phyloP scores from a whole-genome alignment of 2,888 invertebrate species.

The Xestia xanthographa region DNA sequence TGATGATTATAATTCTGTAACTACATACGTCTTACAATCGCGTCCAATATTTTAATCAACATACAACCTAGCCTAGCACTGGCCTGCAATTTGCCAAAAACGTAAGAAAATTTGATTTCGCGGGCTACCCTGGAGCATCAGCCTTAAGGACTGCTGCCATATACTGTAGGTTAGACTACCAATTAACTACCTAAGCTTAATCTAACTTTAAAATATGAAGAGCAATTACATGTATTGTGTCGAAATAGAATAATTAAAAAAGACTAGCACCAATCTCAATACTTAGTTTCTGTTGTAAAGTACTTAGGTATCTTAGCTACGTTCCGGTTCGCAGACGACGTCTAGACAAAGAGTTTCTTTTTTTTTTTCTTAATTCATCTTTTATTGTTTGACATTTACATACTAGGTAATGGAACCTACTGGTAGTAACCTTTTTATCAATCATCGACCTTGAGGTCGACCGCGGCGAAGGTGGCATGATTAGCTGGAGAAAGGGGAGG shows the following conservation, averaged over 20 bases:
- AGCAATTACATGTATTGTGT: neutral
- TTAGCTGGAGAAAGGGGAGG: neutral
- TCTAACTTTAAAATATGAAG: neutral
- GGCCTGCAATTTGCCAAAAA: too few species aligned
- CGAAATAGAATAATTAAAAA: neutral
- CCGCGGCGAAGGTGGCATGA: neutral
- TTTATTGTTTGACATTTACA: neutral
- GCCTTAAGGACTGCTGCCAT: too few species aligned
- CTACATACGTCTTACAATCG: too few species aligned
- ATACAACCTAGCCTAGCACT: too few species aligned
- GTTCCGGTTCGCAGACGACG: neutral
- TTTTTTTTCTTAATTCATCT: neutral
- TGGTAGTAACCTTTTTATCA: neutral
- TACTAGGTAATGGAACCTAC: neutral
- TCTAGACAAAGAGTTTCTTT: neutral
- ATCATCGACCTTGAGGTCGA: neutral
- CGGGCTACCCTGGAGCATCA: too few species aligned
- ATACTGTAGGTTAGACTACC: neutral
- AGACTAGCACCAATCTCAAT: neutral
- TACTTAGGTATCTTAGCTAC: too few species aligned
- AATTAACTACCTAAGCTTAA: neutral
- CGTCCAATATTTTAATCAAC: too few species aligned
- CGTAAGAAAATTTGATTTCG: too few species aligned
- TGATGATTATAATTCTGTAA: too few species aligned
- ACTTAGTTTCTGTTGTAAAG: neutral